phyloP scores from a whole-genome alignment of 2,113 vertebrate species.

The Calyptommatus sinebrachiatus region DNA sequence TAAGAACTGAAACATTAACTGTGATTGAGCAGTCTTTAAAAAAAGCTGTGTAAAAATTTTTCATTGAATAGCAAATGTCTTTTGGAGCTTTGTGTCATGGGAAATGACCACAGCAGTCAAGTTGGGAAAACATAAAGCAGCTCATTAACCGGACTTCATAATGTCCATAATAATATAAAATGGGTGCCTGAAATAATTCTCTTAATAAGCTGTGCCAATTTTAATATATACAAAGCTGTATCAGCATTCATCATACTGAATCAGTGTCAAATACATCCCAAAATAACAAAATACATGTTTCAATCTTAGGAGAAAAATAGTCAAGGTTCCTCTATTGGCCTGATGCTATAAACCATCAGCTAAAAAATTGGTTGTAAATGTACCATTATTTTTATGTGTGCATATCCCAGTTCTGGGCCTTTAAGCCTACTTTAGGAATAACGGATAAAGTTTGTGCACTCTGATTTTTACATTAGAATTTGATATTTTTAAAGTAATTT shows the following conservation, averaged over 20 bases:
- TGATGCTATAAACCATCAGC: conserved; percentile 60
- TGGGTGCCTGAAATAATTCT: fast-evolving
- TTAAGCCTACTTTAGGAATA: conserved; percentile 61
- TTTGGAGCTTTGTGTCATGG: background rate
- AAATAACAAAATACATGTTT: conserved; percentile 62
- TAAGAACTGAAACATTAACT: background rate
- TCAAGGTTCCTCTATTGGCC: conserved; percentile 64
- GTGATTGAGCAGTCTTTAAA: no score
- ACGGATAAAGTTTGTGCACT: conserved; percentile 56
- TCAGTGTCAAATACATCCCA: conserved; percentile 74
- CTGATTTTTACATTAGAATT: conserved; percentile 58
- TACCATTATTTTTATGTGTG: conserved; percentile 72
- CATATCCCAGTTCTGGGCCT: conserved; percentile 68
- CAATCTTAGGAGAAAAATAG: conserved; percentile 71
- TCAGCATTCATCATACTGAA: conserved; percentile 53
- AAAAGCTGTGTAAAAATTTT: no score
- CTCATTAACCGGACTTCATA: fast-evolving
- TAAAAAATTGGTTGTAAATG: conserved; percentile 64
- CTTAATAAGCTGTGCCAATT: conserved; percentile 44
- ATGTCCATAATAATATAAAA: conserved; percentile 27
- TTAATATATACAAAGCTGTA: conserved; percentile 81
- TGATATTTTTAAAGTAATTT: conserved; percentile 31
- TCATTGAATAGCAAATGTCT: no score
- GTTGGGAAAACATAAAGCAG: background rate
- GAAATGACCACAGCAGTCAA: conserved; percentile 33